A percentile compares a stretch with the other conserved stretches of the same genome.
Conservation (phyloP, 2,888 invertebrate genomes). For the Eupeodes latifasciatus region DNA sequence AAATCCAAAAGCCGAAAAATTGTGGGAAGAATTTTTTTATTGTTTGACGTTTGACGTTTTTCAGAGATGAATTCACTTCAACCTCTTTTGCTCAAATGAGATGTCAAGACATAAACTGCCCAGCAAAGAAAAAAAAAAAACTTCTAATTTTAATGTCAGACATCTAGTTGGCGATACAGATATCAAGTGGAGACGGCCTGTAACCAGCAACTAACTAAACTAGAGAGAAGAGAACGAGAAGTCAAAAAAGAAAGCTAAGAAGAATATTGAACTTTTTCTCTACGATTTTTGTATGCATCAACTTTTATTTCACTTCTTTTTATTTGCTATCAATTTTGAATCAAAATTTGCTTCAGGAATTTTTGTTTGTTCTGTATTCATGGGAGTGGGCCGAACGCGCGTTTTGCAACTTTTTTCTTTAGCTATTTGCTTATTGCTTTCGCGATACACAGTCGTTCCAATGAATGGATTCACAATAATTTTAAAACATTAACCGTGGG, state of each 20-base stretch:
- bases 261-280: conserved; percentile 62
- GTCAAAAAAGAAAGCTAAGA: conserved; percentile 65
- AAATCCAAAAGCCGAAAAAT: too few species aligned
- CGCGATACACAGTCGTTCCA: conserved; percentile 37
- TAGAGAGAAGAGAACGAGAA: conserved; percentile 35
- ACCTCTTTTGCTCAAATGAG: too few species aligned
- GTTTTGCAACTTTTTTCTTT: conserved; percentile 26
- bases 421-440: not conserved
- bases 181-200: too few species aligned
- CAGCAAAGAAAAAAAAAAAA: too few species aligned
- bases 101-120: too few species aligned
- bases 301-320: conserved; percentile 34
- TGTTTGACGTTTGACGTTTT: too few species aligned
- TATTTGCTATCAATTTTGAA: not conserved
- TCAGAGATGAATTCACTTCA: too few species aligned
- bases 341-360: conserved; percentile 16
- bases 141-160: too few species aligned
- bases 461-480: conserved; percentile 28
- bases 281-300: conserved; percentile 52
- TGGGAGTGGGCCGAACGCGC: conserved; percentile 29
- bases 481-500: not conserved
- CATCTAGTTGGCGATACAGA: too few species aligned
- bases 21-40: too few species aligned
- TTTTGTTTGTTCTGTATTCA: conserved; percentile 26
- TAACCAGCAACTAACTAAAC: conserved; percentile 15